Conservation (phyloP, 2,888 invertebrate genomes). For the Subacronicta megacephala region DNA sequence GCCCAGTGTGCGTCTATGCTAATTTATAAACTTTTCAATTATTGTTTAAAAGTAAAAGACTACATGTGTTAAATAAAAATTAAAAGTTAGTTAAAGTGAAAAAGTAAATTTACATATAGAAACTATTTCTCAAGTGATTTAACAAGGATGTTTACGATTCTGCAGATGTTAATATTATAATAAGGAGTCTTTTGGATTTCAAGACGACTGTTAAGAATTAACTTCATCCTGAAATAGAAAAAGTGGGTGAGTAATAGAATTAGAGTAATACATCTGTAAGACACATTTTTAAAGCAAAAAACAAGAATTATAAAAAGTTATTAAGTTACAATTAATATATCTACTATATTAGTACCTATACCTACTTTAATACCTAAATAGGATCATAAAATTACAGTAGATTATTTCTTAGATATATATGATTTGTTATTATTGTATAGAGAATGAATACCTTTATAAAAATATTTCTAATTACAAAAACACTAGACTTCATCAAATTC, state of each 20-base stretch:
- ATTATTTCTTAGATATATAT: too few relatives aligned
- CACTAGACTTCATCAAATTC: too few relatives aligned
- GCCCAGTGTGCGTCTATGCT: slow-evolving; percentile 57
- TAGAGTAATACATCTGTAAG: slow-evolving; percentile 24
- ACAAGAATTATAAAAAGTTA: neutral
- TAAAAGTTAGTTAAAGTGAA: slow-evolving; percentile 41
- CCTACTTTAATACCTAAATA: too few relatives aligned
- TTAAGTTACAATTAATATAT: too few relatives aligned
- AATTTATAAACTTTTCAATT: slow-evolving; percentile 48
- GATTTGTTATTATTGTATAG: too few relatives aligned
- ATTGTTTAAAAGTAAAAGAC: slow-evolving; percentile 35
- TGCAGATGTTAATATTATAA: slow-evolving; percentile 37
- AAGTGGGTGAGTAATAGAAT: slow-evolving; percentile 81
- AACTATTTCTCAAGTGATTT: slow-evolving; percentile 53
- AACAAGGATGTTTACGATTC: slow-evolving; percentile 60
- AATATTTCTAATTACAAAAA: too few relatives aligned
- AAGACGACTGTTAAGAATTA: slow-evolving; percentile 63
- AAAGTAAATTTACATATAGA: slow-evolving; percentile 44
- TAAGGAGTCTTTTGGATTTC: slow-evolving; percentile 59
- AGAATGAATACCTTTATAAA: too few relatives aligned
- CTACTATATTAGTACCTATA: too few relatives aligned
- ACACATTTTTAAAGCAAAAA: neutral
- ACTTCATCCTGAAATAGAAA: slow-evolving; percentile 68
- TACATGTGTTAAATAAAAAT: slow-evolving; percentile 33
- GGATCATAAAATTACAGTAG: too few relatives aligned